These are phyloP conservation scores for Crotalus tigris DNA, from an alignment of 2,113 vertebrate species.

Conservation along the genomic window DNA sequence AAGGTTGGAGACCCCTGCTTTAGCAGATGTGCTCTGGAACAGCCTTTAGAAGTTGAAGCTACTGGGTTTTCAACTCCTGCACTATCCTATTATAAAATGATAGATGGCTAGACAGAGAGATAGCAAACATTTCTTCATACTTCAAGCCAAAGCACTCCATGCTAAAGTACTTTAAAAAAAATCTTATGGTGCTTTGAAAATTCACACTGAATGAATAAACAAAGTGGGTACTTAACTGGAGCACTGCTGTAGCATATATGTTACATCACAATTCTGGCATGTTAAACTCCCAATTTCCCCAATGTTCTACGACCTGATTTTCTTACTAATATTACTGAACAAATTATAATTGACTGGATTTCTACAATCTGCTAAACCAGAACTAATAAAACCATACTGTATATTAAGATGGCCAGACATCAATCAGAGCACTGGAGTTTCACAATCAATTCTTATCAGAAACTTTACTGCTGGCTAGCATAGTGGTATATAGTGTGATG, in stretches of 20 bases:
- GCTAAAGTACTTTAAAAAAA: background rate
- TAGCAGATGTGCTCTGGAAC: background rate
- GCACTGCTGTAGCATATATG: background rate
- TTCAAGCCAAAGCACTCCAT: constrained; percentile 11
- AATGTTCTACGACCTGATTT: background rate
- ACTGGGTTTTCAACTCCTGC: background rate
- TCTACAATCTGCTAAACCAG: background rate
- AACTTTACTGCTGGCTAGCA: background rate
- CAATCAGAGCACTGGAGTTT: background rate
- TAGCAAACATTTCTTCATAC: background rate
- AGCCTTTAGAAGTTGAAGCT: background rate
- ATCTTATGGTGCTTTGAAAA: background rate
- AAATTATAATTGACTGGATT: background rate
- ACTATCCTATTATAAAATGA: background rate
- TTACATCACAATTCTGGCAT: background rate
- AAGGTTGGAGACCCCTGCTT: too few relatives aligned
- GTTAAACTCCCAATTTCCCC: background rate
- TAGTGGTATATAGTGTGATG: background rate
- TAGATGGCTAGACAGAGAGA: background rate
- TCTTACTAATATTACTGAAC: background rate
- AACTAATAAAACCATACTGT: background rate
- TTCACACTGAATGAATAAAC: background rate
- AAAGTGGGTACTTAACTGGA: background rate
- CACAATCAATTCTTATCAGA: background rate
- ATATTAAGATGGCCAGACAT: background rate